Evolutionary conservation across 2,888 invertebrate species (phyloP), one percentile per base, ranked within the genome.

Genomic region (Cynaeus angustus): DNA sequence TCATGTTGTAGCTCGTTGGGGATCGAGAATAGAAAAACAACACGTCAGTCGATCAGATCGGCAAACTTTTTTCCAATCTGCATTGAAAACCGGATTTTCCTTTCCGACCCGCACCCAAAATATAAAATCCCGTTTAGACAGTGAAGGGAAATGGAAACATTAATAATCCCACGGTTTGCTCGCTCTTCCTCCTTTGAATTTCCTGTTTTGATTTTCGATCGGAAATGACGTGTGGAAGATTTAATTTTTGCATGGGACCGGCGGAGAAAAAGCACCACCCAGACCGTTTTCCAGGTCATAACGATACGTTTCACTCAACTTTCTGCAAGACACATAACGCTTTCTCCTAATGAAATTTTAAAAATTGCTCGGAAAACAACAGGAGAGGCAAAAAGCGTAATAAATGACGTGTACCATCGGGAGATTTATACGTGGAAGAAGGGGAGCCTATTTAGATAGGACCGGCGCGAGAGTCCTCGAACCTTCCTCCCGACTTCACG

Each of bases 251-350:
- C 21, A 21, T 21, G 21, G 2, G 21, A 21, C n/a, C 21, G 21
- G 21, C 4, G 21, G 21, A 21, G 4, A 21, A 21, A 21, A 21
- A 21, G 4, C 21, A 3, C 21, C 7, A 6, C 13, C 10, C 12
- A 3, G 26, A 14, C 46, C 61, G 33, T 50, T 61, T 61, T 61
- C 61, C 61, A 61, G 61, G 61, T 61, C 61, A 61, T 61, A 61
- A 61, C 61, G 37, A 61, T 61, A 61, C 61, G 50, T 61, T 59
- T 59, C 59, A 46, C 59, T 59, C 59, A 59, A 59, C 59, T 59
- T 59, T 59, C 59, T 59, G 59, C 45, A 59, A 59, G 59, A 46
- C 59, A 59, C 59, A 59, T 59, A 59, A 46, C 59, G 59, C 59
- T 59, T 59, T 59, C 59, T 59, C 21, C 59, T 59, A 59, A 59